Evolutionary conservation across 2,113 vertebrate genomes (phyloP).

Genomic region (Myrmecophaga tridactyla): DNA sequence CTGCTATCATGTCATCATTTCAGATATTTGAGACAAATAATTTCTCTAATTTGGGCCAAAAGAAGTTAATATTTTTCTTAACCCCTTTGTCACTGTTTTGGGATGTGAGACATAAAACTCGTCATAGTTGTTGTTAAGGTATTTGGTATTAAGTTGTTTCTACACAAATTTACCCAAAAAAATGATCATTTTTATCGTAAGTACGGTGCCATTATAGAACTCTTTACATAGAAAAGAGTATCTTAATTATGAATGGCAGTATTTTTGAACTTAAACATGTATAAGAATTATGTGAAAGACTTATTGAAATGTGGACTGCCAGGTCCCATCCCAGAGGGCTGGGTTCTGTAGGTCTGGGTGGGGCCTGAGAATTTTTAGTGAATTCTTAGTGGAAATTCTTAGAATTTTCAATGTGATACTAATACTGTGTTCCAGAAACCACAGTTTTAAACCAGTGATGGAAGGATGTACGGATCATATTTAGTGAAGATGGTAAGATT

Average conservation of each 20-base stretch:
- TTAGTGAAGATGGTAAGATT: background rate
- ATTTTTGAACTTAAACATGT: background rate
- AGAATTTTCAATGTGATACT: background rate
- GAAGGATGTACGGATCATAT: background rate
- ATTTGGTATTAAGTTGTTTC: background rate
- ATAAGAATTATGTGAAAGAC: background rate
- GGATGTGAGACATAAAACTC: background rate
- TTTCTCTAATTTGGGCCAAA: background rate
- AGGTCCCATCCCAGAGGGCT: too few species aligned
- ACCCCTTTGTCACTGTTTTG: background rate
- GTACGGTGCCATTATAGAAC: background rate
- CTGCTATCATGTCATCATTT: background rate
- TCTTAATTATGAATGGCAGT: background rate
- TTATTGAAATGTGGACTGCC: background rate
- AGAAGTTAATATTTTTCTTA: background rate
- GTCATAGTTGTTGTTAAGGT: background rate
- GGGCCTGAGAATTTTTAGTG: background rate
- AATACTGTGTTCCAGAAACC: background rate
- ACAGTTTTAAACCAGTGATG: background rate
- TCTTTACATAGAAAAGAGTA: background rate
- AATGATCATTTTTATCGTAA: background rate
- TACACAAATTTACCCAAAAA: background rate
- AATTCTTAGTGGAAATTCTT: too few species aligned
- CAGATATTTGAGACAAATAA: background rate
- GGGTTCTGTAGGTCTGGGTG: background rate